Evolutionary conservation across 2,113 vertebrate species (phyloP).

Genomic region (Trematocara stigmaticum): DNA sequence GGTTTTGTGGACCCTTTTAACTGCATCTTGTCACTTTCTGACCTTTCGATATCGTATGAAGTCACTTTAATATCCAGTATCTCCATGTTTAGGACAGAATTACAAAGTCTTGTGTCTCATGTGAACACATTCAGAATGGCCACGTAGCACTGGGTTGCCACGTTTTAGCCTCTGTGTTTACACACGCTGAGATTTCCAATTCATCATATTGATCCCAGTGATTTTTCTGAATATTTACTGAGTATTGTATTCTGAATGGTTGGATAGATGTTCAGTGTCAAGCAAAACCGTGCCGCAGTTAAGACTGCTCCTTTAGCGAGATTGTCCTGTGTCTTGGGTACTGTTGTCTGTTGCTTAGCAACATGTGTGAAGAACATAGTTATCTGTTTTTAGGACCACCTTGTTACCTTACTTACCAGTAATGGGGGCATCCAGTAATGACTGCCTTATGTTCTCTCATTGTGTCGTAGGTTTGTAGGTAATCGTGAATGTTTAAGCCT

Average conservation of each 20-base stretch:
- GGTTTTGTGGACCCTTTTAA: not conserved
- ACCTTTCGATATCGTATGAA: constrained; percentile 36
- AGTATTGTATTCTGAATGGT: constrained; percentile 66
- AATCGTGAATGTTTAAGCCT: constrained; percentile 53
- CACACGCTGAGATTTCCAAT: not conserved
- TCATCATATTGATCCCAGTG: constrained; percentile 17
- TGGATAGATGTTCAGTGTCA: constrained; percentile 63
- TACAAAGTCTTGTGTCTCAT: constrained; percentile 27
- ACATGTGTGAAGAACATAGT: constrained; percentile 51
- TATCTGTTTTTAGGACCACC: constrained; percentile 46
- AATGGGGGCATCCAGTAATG: constrained; percentile 35
- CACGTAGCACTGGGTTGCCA: constrained; percentile 43
- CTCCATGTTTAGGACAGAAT: constrained; percentile 28
- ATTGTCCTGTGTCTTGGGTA: constrained; percentile 45
- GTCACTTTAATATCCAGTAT: constrained; percentile 44
- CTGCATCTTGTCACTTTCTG: not conserved
- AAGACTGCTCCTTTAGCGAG: constrained; percentile 38
- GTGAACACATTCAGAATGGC: constrained; percentile 39
- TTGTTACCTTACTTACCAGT: constrained; percentile 41
- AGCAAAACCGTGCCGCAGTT: constrained; percentile 33
- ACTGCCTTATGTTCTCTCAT: constrained; percentile 49
- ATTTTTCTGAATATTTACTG: constrained; percentile 59
- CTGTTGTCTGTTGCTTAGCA: constrained; percentile 65
- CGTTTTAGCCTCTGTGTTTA: constrained; percentile 29
- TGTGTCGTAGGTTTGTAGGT: constrained; percentile 52